Base-by-base conservation (phyloP, 1,140 invertebrate genomes). In the Reticulitermes speratus region DNA sequence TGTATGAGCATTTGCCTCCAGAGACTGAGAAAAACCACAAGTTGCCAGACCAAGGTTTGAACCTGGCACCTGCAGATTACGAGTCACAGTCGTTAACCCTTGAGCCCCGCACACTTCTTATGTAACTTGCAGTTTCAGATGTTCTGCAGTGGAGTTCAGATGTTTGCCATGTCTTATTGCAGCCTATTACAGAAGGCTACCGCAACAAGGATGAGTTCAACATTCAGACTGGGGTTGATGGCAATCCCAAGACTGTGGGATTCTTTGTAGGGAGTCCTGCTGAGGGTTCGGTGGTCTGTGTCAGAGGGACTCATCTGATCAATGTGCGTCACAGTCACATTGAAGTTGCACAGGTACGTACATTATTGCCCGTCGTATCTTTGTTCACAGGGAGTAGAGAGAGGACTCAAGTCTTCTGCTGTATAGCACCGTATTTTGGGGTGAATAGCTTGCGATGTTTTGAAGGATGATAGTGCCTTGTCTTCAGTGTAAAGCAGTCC, bases 181-280 rank as follows among this genome's bases (percentile, higher is more conserved):
- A 91, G 91, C 92, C 92, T 45, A 87, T 90, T 14, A 88, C 89
- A 59, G 87, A 90, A 59, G 48, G 84, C 0, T 93, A 93, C 82
- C 88, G 92, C 44, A 92, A 92, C 88, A 92, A 92, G 86, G 91
- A 92, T 88, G 91, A 92, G 86, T 92, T 91, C 88, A 91, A 89
- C 85, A 88, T 92, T 55, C 88, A 90, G 83, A 86, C 69, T 59
- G 91, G 91, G n/a, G 86, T 90, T 7, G 90, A 92, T 89, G 91
- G 91, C 23, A 89, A 92, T 88, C 89, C 89, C 14, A 91, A 91
- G 87, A 92, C 91, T 44, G 90, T 92, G 84, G 92, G 92, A 30
- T 91, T 90, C 87, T 91, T 90, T 88, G 86, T 91, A 85, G 90
- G 90, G 32, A 88, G 87, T 69, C 88, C 89, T n/a, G 83, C 86